These are phyloP conservation scores for Suillia variegata DNA, from an alignment of 2,888 invertebrate genomes.

Conservation along the genomic window DNA sequence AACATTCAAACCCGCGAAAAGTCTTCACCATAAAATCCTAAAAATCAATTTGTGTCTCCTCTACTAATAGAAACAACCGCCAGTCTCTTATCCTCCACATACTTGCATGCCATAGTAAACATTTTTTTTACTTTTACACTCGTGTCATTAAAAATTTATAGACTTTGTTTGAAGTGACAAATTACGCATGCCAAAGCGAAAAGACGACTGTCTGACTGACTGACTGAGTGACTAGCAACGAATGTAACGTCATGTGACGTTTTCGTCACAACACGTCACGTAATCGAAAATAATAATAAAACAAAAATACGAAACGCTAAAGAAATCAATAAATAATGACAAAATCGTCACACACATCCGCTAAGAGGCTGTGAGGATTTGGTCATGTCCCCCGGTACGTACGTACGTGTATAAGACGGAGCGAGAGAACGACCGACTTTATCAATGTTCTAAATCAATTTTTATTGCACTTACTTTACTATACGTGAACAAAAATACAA, in stretches of 20 bases:
- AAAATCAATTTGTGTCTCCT: too few relatives aligned
- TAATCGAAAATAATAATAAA: neutral
- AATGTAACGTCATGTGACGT: neutral
- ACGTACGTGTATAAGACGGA: too few relatives aligned
- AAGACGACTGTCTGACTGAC: neutral
- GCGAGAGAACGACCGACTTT: neutral
- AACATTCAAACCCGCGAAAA: too few relatives aligned
- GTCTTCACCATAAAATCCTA: too few relatives aligned
- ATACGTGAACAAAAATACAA: constrained; percentile 26
- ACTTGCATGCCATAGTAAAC: too few relatives aligned
- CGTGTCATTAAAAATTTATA: constrained; percentile 1
- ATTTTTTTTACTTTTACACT: too few relatives aligned
- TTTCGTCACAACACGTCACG: neutral
- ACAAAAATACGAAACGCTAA: neutral
- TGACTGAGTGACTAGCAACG: neutral
- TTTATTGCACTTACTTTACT: constrained; percentile 47
- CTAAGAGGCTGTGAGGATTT: too few relatives aligned
- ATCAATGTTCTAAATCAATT: constrained; percentile 41
- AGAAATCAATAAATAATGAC: neutral
- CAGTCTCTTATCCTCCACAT: too few relatives aligned
- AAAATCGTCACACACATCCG: neutral
- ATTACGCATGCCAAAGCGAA: neutral
- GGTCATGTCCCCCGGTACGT: too few relatives aligned
- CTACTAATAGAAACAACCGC: too few relatives aligned
- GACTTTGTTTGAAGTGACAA: neutral